These are phyloP conservation scores for Labeo catla DNA, from an alignment of 2,113 vertebrate genomes.

Conservation along the genomic window DNA sequence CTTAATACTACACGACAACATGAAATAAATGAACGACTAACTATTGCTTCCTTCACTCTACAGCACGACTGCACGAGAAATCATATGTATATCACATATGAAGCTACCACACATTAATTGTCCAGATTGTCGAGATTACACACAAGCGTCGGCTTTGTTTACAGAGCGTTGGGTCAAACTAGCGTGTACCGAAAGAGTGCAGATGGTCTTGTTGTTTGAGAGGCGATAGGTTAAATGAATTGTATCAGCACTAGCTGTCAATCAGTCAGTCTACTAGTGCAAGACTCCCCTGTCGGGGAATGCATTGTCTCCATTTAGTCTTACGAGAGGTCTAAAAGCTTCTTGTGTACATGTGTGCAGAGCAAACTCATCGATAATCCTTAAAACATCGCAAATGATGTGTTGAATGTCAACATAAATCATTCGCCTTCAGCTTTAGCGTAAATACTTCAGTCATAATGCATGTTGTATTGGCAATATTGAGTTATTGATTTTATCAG, in stretches of 20 bases:
- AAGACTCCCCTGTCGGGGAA: constrained; percentile 28
- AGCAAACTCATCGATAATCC: constrained; percentile 40
- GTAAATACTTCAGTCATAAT: neutral
- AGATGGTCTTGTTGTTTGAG: constrained; percentile 55
- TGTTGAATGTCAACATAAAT: neutral
- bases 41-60: neutral
- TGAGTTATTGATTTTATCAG: neutral
- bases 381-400: constrained; percentile 8
- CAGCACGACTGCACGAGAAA: neutral
- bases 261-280: constrained; percentile 23
- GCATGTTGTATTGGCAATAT: neutral
- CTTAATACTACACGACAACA: neutral
- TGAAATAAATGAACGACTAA: neutral
- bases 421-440: neutral
- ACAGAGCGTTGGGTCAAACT: constrained; percentile 44
- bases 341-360: constrained; percentile 14
- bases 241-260: constrained; percentile 44
- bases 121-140: constrained; percentile 12
- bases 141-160: constrained; percentile 52
- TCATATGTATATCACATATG: constrained; percentile 1
- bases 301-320: constrained; percentile 23
- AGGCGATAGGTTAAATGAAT: constrained; percentile 54
- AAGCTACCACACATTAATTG: neutral
- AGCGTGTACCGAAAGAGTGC: constrained; percentile 40
- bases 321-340: constrained; percentile 24